Percentiles rank a stretch among this genome's conserved stretches.
phyloP scores from a whole-genome alignment of 2,888 invertebrate genomes.

The Pseudeuparius sepicola region DNA sequence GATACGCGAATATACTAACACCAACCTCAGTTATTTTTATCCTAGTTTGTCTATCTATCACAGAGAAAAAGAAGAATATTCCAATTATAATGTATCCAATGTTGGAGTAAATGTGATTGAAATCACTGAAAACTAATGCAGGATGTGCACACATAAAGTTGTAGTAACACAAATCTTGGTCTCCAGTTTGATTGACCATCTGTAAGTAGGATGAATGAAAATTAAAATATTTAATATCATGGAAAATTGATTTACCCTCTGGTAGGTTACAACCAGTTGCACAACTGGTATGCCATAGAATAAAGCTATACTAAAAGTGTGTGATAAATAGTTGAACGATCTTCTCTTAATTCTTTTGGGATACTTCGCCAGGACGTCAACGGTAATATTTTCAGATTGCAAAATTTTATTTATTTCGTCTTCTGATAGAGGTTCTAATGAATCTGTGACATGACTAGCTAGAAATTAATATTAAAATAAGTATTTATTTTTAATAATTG shows the following conservation, averaged over 20 bases:
- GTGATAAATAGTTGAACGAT: slow-evolving; percentile 63
- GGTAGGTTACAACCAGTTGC: slow-evolving; percentile 73
- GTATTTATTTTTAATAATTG: background rate
- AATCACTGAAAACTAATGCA: slow-evolving; percentile 60
- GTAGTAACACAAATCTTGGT: slow-evolving; percentile 83
- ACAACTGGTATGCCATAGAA: slow-evolving; percentile 81
- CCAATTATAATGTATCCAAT: slow-evolving; percentile 73
- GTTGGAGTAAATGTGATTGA: slow-evolving; percentile 82
- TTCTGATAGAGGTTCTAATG: slow-evolving; percentile 18
- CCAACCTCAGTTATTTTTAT: slow-evolving; percentile 28
- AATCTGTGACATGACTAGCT: slow-evolving; percentile 20
- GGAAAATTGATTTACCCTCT: slow-evolving; percentile 44
- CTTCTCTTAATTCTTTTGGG: slow-evolving; percentile 49
- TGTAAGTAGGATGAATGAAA: slow-evolving; percentile 35
- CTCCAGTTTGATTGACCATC: slow-evolving; percentile 67
- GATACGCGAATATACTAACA: slow-evolving; percentile 6
- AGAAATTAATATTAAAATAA: slow-evolving; percentile 8
- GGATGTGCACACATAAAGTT: slow-evolving; percentile 82
- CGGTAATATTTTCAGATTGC: slow-evolving; percentile 36
- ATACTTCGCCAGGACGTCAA: slow-evolving; percentile 51
- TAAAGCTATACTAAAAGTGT: slow-evolving; percentile 64
- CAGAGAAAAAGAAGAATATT: slow-evolving; percentile 63
- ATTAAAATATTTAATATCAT: no score
- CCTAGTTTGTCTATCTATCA: slow-evolving; percentile 43
- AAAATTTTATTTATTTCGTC: slow-evolving; percentile 22